Evolutionary conservation across 2,113 vertebrate genomes (phyloP).

Genomic region (Phyllostomus hastatus): DNA sequence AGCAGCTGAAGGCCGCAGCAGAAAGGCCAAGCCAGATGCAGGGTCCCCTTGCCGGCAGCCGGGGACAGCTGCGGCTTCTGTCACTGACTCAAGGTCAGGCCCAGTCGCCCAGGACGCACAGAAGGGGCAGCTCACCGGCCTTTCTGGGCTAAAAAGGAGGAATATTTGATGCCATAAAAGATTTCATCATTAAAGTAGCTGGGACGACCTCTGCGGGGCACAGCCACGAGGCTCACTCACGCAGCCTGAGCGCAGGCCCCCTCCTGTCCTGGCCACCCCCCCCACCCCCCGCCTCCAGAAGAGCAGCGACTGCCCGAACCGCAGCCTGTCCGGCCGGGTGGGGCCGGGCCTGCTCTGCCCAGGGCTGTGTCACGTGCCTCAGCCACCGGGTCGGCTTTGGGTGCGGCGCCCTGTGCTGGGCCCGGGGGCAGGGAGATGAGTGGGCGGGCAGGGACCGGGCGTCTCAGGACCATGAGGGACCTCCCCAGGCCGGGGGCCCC

Average conservation of each 20-base stretch:
- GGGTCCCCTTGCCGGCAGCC: rapidly evolving
- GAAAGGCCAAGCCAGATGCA: not conserved
- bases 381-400: rapidly evolving
- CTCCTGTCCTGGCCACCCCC: rapidly evolving
- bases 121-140: not conserved
- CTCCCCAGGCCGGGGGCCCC: rapidly evolving
- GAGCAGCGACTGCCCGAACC: not conserved
- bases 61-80: not conserved
- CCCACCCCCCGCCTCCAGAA: not conserved
- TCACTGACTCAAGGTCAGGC: not conserved
- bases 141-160: conserved; percentile 24
- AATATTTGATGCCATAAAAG: conserved; percentile 2
- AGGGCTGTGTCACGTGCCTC: rapidly evolving
- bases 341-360: rapidly evolving
- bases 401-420: rapidly evolving
- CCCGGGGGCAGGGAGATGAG: rapidly evolving
- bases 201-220: not conserved
- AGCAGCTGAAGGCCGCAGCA: rapidly evolving
- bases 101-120: not conserved
- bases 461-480: not conserved
- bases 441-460: not conserved
- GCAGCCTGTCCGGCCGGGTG: rapidly evolving
- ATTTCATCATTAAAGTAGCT: conserved; percentile 19
- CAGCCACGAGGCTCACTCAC: not conserved
- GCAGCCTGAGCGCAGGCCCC: not conserved